Base-by-base conservation (phyloP, 2,113 vertebrate genomes). In the Neodontobutis hainanensis region DNA sequence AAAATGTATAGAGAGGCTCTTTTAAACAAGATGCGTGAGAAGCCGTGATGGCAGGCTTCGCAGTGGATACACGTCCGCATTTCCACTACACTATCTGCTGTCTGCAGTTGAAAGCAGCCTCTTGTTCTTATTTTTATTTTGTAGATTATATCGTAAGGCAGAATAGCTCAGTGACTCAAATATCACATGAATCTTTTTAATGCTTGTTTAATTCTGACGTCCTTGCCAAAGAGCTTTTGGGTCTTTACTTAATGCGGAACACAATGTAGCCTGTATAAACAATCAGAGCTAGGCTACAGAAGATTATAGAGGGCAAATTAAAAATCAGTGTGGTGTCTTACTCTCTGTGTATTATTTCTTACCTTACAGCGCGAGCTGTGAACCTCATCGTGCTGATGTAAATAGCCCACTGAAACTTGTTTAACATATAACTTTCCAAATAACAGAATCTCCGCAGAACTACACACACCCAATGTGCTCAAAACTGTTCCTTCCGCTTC, bases 331-430 rank as follows among this genome's bases (percentile, higher is more conserved):
- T 35, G 42, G 10, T 0, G 8, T 61, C 44, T 61, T 57, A 27
- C 19, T 27, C 19, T 27, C 19, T 27, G 3, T 27, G 52, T 47
- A 6, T 3, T 15, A 63, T 72, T 61, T 65, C 73, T 69, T 85
- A 85, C 83, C 77, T 82, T 76, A n/a, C n/a, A 46, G 44, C 8
- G 4, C 38, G 12, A 11, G 47, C 35, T 38, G 70, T 63, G 58
- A 55, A 70, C 51, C 48, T 75, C 15, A 52, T 70, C 55, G 46
- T 64, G 62, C 52, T 16, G 47, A 34, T 65, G 44, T 60, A 48
- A 5, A 35, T 75, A 27, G 19, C 19, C 19, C 19, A 38, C 44
- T 34, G 56, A 65, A 65, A 48, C 42, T 55, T 62, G 58, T 63
- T 49, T 50, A 78, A 44, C 53, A 67, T 53, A 56, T 70, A 78